phyloP scores from a whole-genome alignment of 2,888 invertebrate species.

The Ceriagrion tenellum region DNA sequence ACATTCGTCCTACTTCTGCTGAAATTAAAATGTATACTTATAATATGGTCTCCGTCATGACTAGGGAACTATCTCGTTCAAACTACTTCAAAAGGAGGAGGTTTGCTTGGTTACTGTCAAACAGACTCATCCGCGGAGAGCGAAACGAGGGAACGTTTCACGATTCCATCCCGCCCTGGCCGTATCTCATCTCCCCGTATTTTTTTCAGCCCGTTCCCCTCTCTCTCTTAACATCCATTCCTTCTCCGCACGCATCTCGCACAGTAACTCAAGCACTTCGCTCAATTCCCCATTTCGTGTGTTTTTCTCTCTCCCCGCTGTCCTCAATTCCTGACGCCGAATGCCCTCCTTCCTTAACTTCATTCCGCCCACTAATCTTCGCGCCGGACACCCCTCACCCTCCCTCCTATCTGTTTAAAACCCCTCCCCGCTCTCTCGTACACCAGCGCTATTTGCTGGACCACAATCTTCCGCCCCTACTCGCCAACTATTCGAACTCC shows the following conservation, averaged over 20 bases:
- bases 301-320: not conserved
- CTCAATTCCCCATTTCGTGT: not conserved
- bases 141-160: conserved; percentile 42
- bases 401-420: not conserved
- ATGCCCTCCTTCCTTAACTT: no score
- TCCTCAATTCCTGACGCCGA: no score
- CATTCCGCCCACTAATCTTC: no score
- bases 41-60: no score
- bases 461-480: not conserved
- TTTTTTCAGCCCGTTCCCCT: not conserved
- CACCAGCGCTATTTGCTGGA: not conserved
- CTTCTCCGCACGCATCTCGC: not conserved
- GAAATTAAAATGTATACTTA: no score
- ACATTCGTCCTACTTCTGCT: no score
- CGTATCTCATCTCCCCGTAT: not conserved
- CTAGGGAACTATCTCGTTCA: no score
- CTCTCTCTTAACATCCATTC: no score
- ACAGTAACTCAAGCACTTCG: not conserved
- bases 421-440: not conserved
- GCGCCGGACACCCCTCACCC: not conserved
- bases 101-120: not conserved
- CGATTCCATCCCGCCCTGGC: not conserved
- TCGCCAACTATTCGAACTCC: not conserved
- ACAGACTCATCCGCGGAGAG: conserved; percentile 47
- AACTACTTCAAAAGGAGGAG: not conserved